Conservation (phyloP, 92 coral and sea anemone genomes). For the Porites lobata region DNA sequence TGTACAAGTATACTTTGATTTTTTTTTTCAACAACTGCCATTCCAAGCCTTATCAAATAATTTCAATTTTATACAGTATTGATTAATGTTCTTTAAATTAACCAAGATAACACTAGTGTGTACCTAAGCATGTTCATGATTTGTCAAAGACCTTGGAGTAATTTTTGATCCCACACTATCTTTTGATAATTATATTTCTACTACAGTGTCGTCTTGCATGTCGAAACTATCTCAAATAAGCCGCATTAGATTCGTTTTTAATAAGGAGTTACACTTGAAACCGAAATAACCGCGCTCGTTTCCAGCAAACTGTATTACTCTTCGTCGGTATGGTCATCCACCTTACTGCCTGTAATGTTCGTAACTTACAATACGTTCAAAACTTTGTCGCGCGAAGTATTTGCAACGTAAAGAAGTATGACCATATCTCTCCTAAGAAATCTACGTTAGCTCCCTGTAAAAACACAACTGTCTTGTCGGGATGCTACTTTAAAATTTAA, state of each 20-base stretch:
- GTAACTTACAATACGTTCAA: constrained; percentile 25
- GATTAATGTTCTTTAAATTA: too few species aligned
- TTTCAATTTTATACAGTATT: too few species aligned
- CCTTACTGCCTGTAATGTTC: constrained; percentile 32
- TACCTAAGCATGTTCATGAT: background rate
- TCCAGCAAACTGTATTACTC: constrained; percentile 38
- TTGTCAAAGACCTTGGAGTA: constrained; percentile 51
- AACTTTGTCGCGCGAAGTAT: constrained; percentile 32
- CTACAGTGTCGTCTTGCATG: constrained; percentile 40
- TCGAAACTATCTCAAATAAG: background rate
- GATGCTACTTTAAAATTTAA: constrained; percentile 2
- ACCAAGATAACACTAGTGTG: too few species aligned
- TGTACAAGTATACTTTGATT: too few species aligned
- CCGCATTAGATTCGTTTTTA: background rate
- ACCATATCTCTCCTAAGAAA: background rate
- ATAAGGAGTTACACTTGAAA: constrained; percentile 33
- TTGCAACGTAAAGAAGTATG: too few species aligned
- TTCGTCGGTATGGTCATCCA: constrained; percentile 18
- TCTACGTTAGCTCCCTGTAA: constrained; percentile 40
- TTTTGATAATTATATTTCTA: constrained; percentile 20
- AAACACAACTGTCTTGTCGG: constrained; percentile 21
- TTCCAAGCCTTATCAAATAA: too few species aligned
- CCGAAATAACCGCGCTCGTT: constrained; percentile 17
- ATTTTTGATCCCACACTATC: constrained; percentile 37
- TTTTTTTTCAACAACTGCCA: too few species aligned